Evolutionary conservation across 2,113 vertebrate genomes (phyloP), one percentile per base, ranked within the genome.

Genomic region (Halichoerus grypus): DNA sequence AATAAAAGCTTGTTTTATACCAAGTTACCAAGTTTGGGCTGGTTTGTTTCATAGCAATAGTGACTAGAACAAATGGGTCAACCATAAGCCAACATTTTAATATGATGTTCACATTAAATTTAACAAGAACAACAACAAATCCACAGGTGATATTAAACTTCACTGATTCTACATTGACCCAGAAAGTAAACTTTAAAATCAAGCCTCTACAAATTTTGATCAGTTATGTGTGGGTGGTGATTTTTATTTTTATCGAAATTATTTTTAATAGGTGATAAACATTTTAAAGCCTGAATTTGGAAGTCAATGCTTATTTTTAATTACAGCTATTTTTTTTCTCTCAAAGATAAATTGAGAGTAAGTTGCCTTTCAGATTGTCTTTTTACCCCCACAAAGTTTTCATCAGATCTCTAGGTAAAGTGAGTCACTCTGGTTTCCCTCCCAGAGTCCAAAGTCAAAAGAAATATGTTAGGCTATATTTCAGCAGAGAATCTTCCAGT

Each of bases 151-250:
- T 51, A 63, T 46, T 93, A 69, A 94, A 96, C 33, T 53, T 55
- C 42, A 90, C 3, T 95, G 53, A 39, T 18, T 63, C 15, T 57
- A 33, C 6, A 72, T 28, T 36, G 63, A 86, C 39, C 13, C n/a
- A 61, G 18, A 95, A 86, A 95, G 31, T 63, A 46, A 3, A 79
- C 10, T 92, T 96, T 59, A 95, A 96, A 94, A 92, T 74, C 7
- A 79, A 4, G 0, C 93, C 61, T 26, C 39, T n/a, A 57, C 3
- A 95, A 53, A 55, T 61, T 92, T 86, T 93, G 74, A 67, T 6
- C 7, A 39, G 16, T 79, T 76, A 85, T 22, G 28, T 55, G 15
- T 55, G 15, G 19, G 10, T 65, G 12, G 69, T 53, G 33, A 69
- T 74, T 74, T 88, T 88, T 59, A 77, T 63, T 95, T 88, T 77